Evolutionary conservation across 1,140 invertebrate species (phyloP), one percentile per base, ranked within the genome.

Genomic region (Zophobas morio): DNA sequence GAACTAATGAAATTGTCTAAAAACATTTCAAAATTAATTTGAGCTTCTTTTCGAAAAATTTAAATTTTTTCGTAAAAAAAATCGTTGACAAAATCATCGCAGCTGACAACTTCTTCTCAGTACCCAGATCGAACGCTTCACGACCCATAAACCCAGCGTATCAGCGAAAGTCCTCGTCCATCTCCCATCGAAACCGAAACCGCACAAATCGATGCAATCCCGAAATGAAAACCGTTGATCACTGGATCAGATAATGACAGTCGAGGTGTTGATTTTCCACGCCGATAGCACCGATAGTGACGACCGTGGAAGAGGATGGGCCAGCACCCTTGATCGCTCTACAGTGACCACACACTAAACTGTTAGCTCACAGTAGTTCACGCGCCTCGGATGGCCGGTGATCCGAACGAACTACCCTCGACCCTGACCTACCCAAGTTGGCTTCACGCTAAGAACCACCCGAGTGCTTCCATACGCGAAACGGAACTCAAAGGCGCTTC

Each of bases 401-500:
- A 85, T 84, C 83, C 84, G 84, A 81, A 82, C 84, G 84, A 81
- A 82, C 84, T 82, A 84, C 83, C 84, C 84, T 84, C 80, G 83
- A 82, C 83, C 84, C 78, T 85, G 84, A 85, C 84, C 84, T 83
- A 84, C 81, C 80, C 81, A 71, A 80, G 74, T 71, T 79, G 79
- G 72, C 79, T 82, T 82, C 74, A 81, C 81, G 81, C 82, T 80
- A 84, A 82, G 78, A 83, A 76, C 81, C 82, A 82, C 77, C 82
- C 78, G 77, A 75, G 80, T 83, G 82, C 79, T 80, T 80, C 79
- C 74, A 80, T 75, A 80, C 77, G 79, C 53, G 74, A 80, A 80
- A 78, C 75, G 74, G 74, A 79, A 79, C 70, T 71, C 37, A 39
- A 32, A n/a, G 37, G 35, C 49, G 70, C 56, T 73, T 77, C 76